A percentile compares a stretch with the other conserved stretches of the same genome.
Conservation (phyloP, 2,888 invertebrate species). For the Nomada lathburiana region DNA sequence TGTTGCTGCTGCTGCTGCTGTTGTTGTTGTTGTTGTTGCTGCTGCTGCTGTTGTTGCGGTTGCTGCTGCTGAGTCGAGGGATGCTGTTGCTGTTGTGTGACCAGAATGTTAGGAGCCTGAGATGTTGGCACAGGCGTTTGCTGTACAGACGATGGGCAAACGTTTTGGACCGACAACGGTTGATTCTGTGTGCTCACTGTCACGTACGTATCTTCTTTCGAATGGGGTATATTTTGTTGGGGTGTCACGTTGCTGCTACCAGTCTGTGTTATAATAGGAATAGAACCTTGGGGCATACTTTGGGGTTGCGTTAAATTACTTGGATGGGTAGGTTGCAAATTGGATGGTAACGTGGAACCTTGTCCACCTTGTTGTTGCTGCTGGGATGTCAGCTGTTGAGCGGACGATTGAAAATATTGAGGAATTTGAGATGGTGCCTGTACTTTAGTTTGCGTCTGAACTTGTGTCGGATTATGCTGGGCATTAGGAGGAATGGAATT, state of each 20-base stretch:
- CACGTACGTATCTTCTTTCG: constrained; percentile 77
- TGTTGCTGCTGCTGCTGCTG: constrained; percentile 84
- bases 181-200: constrained; percentile 78
- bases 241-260: constrained; percentile 74
- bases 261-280: constrained; percentile 86
- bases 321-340: constrained; percentile 86
- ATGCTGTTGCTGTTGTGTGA: constrained; percentile 78
- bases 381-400: constrained; percentile 76
- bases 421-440: constrained; percentile 82
- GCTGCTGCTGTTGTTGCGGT: constrained; percentile 85
- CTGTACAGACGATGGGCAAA: constrained; percentile 76
- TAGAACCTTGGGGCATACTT: constrained; percentile 86
- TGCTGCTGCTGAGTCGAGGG: constrained; percentile 82
- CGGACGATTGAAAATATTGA: constrained; percentile 76
- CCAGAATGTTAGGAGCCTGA: constrained; percentile 78
- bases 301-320: constrained; percentile 86
- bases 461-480: constrained; percentile 86
- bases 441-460: constrained; percentile 85
- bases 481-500: constrained; percentile 84
- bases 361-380: constrained; percentile 85
- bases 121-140: constrained; percentile 73
- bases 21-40: constrained; percentile 85
- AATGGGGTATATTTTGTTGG: constrained; percentile 76
- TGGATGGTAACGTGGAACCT: constrained; percentile 87
- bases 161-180: constrained; percentile 75